Evolutionary conservation across 2,888 invertebrate genomes (phyloP).

Genomic region (Danaus chrysippus): DNA sequence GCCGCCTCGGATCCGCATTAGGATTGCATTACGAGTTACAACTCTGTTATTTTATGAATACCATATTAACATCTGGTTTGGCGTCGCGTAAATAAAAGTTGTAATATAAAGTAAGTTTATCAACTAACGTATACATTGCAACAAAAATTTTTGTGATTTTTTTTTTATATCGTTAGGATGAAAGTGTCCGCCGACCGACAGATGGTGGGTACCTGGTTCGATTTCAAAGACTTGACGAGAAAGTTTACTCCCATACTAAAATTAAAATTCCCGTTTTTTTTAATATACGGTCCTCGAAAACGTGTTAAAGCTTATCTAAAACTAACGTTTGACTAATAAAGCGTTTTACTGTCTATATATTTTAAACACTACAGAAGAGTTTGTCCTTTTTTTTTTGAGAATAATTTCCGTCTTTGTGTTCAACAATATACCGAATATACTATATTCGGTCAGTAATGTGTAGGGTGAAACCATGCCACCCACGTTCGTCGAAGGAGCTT

Average conservation of each 20-base stretch:
- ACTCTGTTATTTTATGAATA: constrained; percentile 66
- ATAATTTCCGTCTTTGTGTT: constrained; percentile 33
- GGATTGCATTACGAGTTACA: constrained; percentile 44
- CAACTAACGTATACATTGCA: constrained; percentile 65
- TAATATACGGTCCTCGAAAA: constrained; percentile 37
- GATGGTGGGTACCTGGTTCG: constrained; percentile 68
- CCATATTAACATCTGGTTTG: constrained; percentile 73
- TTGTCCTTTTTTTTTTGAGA: constrained; percentile 18
- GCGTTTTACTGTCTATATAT: constrained; percentile 14
- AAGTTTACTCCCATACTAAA: constrained; percentile 45
- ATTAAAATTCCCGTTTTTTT: constrained; percentile 46
- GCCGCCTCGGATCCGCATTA: constrained; percentile 59
- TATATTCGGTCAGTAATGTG: constrained; percentile 43
- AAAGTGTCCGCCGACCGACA: constrained; percentile 72
- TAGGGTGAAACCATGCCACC: constrained; percentile 61
- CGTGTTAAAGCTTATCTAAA: constrained; percentile 41
- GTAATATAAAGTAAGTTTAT: constrained; percentile 69
- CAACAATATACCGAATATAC: constrained; percentile 42
- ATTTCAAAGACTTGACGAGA: constrained; percentile 42
- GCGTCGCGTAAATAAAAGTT: constrained; percentile 66
- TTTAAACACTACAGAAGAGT: constrained; percentile 14
- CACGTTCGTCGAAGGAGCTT: constrained; percentile 66
- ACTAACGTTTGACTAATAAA: constrained; percentile 41
- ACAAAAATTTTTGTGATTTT: constrained; percentile 74
- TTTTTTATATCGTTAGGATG: constrained; percentile 65